phyloP scores from a whole-genome alignment of 2,797 vertebrate genomes.

The Epinephelus malabaricus region DNA sequence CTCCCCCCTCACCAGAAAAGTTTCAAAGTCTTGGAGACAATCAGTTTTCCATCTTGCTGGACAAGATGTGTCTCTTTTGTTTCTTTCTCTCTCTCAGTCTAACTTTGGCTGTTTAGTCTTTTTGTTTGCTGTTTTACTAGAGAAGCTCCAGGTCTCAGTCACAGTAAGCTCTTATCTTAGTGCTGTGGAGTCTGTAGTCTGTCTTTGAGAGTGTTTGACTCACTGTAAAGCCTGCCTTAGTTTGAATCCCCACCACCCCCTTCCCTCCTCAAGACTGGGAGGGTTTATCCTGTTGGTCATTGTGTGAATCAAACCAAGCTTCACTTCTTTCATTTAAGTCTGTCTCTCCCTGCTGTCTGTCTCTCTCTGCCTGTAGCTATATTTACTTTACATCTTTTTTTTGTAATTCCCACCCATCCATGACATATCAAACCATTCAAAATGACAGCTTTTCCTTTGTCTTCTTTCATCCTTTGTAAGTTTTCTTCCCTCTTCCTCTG shows the following conservation, averaged over 20 bases:
- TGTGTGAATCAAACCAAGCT: conserved; percentile 76
- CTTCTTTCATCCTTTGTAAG: conserved; percentile 6
- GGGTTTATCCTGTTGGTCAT: conserved; percentile 82
- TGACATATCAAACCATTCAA: conserved; percentile 39
- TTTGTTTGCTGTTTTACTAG: conserved; percentile 32
- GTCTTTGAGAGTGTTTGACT: conserved; percentile 74
- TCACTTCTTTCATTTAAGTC: conserved; percentile 65
- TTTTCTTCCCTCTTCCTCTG: conserved; percentile 1
- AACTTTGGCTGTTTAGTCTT: conserved; percentile 21
- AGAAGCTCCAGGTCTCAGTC: conserved; percentile 51
- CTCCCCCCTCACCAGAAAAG: conserved; percentile 14
- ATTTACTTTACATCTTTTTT: conserved; percentile 45
- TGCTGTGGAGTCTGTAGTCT: conserved; percentile 68
- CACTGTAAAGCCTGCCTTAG: conserved; percentile 78
- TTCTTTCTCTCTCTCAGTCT: conserved; percentile 24
- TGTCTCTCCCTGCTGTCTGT: conserved; percentile 24
- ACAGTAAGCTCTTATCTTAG: conserved; percentile 59
- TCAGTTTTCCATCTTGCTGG: conserved; percentile 68
- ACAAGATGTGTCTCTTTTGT: conserved; percentile 23
- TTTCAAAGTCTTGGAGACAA: conserved; percentile 75
- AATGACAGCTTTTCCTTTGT: conserved; percentile 41
- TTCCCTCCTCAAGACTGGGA: conserved; percentile 82
- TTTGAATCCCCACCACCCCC: conserved; percentile 79
- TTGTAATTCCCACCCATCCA: conserved; percentile 35
- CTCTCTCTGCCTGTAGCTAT: conserved; percentile 45